These are phyloP conservation scores for Eupithecia inturbata DNA, from an alignment of 2,888 invertebrate genomes.

Conservation along the genomic window DNA sequence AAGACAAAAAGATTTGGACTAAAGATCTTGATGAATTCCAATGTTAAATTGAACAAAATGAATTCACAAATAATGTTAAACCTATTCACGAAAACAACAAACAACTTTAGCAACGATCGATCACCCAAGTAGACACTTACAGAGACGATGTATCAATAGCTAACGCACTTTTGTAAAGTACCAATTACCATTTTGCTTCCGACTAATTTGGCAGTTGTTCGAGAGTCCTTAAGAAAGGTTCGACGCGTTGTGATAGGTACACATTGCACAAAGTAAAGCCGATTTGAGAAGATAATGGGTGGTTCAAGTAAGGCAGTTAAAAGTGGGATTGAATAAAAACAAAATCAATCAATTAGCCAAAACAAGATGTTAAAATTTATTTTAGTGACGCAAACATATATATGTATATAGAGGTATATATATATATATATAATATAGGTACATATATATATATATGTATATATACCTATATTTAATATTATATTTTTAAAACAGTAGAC, in stretches of 20 bases:
- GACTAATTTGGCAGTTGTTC: conserved; percentile 62
- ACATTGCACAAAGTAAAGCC: conserved; percentile 36
- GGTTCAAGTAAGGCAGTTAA: not conserved
- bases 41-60: conserved; percentile 5
- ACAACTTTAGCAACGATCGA: conserved; percentile 19
- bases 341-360: not conserved
- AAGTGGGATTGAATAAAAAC: not conserved
- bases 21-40: conserved; percentile 9
- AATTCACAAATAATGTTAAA: conserved; percentile 6
- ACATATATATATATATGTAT: too few relatives aligned
- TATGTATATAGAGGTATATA: too few relatives aligned
- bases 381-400: not conserved
- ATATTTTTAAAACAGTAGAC: not conserved
- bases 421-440: too few relatives aligned
- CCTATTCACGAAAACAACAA: conserved; percentile 26
- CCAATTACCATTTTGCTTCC: conserved; percentile 70
- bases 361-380: not conserved
- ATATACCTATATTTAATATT: too few relatives aligned
- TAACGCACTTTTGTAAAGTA: conserved; percentile 36
- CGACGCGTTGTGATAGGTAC: conserved; percentile 59
- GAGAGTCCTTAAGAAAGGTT: conserved; percentile 56
- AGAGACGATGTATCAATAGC: conserved; percentile 12
- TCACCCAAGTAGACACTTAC: conserved; percentile 32
- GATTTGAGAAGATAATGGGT: conserved; percentile 19
- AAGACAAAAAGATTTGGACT: not conserved